Evolutionary conservation across 37 sponge, comb jelly and placozoan species (phyloP), one percentile per base, ranked within the genome.

Genomic region (Bolinopsis microptera): DNA sequence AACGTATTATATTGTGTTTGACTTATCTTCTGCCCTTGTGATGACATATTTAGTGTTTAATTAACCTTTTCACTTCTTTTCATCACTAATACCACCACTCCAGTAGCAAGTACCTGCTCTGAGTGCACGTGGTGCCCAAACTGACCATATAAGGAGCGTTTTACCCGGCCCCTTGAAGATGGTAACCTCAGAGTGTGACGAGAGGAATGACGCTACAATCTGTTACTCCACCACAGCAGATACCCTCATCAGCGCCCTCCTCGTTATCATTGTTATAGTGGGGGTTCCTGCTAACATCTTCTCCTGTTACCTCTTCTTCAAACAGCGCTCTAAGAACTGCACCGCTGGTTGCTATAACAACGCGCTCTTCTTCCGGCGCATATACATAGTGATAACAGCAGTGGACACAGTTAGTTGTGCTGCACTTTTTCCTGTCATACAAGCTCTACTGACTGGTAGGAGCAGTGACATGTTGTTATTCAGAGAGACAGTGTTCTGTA

Each of bases 231-330:
- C 9, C 5, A 48, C 61, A 5, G 61, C 61, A 18, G 75, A 72
- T 28, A 72, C 31, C 26, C 5, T 72, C 26, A 72, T 72, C 75
- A 28, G 75, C 5, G 31, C 18, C 26, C 18, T 72, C 75, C 26
- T 72, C 31, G 18, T 72, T 3, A 72, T 72, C 75, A 23, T 8
- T 21, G 18, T 5, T n/a, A 21, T 72, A 21, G 75, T 72, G 26
- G 75, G 75, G 31, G 31, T 28, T 30, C 75, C 26, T 3, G 75
- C 75, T 28, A 72, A 72, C 75, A 8, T 72, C 75, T 2, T 21
- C 26, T 72, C 75, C 75, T 72, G 26, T n/a, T 72, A 72, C 18
- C 26, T 72, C 75, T 72, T 72, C 75, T 72, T 23, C 75, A 8
- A 72, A 72, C 75, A 28, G 5, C 13, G 5, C n/a, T 72, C 75